Conservation (phyloP, 2,888 invertebrate genomes). For the Ophion ventricosus region DNA sequence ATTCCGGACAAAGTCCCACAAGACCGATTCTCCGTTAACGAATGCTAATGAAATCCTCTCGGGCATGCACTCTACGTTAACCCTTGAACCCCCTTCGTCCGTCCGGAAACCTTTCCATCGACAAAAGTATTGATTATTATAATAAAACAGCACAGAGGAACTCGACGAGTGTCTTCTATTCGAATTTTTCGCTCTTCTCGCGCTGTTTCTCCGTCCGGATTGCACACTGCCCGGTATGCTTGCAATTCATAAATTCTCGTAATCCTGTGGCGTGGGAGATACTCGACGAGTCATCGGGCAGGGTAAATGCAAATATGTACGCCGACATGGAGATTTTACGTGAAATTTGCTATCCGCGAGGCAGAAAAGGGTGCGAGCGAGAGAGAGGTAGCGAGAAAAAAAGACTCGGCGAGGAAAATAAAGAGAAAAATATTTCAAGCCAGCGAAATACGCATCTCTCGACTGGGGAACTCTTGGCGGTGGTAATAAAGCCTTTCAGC, state of each 20-base stretch:
- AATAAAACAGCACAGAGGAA: slow-evolving; percentile 54
- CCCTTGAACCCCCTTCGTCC: slow-evolving; percentile 7
- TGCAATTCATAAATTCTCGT: slow-evolving; percentile 42
- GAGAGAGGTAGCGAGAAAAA: not conserved
- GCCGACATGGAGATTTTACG: not conserved
- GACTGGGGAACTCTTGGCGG: slow-evolving; percentile 35
- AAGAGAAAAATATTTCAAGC: slow-evolving; percentile 1
- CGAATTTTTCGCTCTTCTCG: not conserved
- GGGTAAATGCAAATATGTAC: slow-evolving; percentile 33
- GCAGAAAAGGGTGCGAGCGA: not conserved
- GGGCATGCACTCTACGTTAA: slow-evolving; percentile 42
- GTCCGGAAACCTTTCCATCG: slow-evolving; percentile 1
- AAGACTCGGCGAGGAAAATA: not conserved
- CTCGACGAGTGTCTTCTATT: not conserved
- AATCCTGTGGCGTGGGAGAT: slow-evolving; percentile 21
- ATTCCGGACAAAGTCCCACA: slow-evolving; percentile 22
- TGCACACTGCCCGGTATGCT: not conserved
- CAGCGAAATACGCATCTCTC: not conserved
- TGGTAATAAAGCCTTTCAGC: slow-evolving; percentile 58
- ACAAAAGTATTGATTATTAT: slow-evolving; percentile 66
- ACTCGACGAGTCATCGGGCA: slow-evolving; percentile 23
- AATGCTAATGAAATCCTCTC: slow-evolving; percentile 62
- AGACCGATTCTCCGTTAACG: slow-evolving; percentile 21
- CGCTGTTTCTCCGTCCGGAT: not conserved
- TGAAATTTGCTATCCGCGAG: not conserved